phyloP scores from a whole-genome alignment of 1,140 invertebrate species.

The Artemia franciscana region DNA sequence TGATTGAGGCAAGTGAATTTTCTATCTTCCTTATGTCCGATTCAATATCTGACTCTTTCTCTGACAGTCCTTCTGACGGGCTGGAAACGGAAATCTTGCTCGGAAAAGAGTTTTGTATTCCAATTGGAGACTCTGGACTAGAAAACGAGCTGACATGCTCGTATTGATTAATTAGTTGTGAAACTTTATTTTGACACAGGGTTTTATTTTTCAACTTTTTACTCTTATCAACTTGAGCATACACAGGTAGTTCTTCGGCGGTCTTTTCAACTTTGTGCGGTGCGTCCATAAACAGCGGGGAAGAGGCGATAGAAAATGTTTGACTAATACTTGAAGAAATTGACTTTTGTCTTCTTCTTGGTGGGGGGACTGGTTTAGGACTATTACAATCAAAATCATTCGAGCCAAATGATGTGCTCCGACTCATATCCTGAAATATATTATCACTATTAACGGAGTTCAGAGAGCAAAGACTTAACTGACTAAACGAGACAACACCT shows the following conservation, averaged over 20 bases:
- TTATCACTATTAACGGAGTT: constrained; percentile 1
- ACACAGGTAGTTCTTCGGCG: neutral
- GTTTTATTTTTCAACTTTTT: constrained; percentile 4
- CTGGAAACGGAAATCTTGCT: neutral
- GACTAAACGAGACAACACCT: constrained; percentile 3
- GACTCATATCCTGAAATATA: neutral
- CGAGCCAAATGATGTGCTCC: neutral
- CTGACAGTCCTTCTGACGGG: neutral
- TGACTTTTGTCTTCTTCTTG: constrained; percentile 5
- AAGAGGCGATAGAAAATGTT: neutral
- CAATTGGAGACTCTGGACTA: neutral
- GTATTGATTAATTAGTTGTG: neutral
- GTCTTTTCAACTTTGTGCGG: neutral
- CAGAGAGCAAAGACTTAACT: neutral
- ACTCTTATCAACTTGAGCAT: constrained; percentile 7
- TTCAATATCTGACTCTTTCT: constrained; percentile 12
- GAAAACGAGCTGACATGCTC: neutral
- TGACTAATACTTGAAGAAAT: neutral
- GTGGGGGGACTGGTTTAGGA: constrained; percentile 4
- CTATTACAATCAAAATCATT: neutral
- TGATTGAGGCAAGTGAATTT: constrained; percentile 10
- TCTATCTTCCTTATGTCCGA: constrained; percentile 11
- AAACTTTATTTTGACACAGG: neutral
- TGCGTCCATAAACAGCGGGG: neutral
- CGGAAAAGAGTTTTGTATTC: neutral